A percentile compares a stretch with the other conserved stretches of the same genome.
phyloP scores from a whole-genome alignment of 2,888 invertebrate genomes.

The Drosophila niveifrons region DNA sequence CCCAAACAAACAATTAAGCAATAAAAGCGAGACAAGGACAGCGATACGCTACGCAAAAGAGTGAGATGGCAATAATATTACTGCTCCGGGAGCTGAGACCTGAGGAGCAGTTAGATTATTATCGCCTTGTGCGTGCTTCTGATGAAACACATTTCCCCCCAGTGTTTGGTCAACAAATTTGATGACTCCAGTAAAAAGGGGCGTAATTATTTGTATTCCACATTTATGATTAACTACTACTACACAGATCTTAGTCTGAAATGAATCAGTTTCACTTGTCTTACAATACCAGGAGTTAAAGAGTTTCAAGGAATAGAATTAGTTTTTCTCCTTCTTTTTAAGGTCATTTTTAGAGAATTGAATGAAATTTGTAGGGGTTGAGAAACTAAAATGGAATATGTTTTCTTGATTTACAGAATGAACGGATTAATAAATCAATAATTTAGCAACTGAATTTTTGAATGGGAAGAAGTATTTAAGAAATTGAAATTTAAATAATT shows the following conservation, averaged over 20 bases:
- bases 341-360: not conserved
- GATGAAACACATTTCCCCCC: constrained; percentile 53
- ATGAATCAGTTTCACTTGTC: constrained; percentile 13
- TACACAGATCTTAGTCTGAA: constrained; percentile 19
- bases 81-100: constrained; percentile 60
- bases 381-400: not conserved
- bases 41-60: constrained; percentile 1
- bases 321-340: not conserved
- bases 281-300: not conserved
- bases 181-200: constrained; percentile 7
- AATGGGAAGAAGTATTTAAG: not conserved
- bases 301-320: not conserved
- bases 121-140: constrained; percentile 73
- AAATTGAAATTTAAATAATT: not conserved
- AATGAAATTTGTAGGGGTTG: not conserved
- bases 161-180: constrained; percentile 23
- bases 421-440: not conserved
- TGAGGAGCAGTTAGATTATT: constrained; percentile 41
- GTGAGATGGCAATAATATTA: constrained; percentile 32
- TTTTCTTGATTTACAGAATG: not conserved
- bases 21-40: constrained; percentile 61
- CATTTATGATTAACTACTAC: constrained; percentile 39
- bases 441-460: not conserved
- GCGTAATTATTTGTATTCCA: constrained; percentile 38
- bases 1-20: constrained; percentile 78